Percentiles rank a stretch among this genome's conserved stretches.
Evolutionary conservation across 2,888 invertebrate genomes (phyloP).

Genomic region (Isoperla grammatica): DNA sequence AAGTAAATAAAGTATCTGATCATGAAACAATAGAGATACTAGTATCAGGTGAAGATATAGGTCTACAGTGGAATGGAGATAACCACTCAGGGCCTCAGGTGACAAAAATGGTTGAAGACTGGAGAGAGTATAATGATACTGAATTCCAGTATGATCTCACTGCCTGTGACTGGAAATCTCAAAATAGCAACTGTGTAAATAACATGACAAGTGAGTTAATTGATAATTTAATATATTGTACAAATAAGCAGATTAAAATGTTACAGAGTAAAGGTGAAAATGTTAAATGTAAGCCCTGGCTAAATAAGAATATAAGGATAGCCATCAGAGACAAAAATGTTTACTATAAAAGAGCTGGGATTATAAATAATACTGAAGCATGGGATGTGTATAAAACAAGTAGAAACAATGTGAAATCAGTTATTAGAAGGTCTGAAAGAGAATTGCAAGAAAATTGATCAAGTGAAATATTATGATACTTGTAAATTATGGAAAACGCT

Average conservation of each 20-base stretch:
- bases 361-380: background rate
- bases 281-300: background rate
- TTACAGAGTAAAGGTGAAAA: background rate
- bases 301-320: background rate
- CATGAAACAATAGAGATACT: too few relatives aligned
- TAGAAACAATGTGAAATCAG: background rate
- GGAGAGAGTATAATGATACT: background rate
- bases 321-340: background rate
- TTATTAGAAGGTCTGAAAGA: background rate
- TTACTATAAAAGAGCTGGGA: background rate
- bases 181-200: background rate
- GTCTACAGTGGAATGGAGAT: too few relatives aligned
- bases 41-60: too few relatives aligned
- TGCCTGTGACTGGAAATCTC: background rate
- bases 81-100: too few relatives aligned
- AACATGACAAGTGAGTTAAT: background rate
- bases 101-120: background rate
- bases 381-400: background rate
- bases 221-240: background rate
- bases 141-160: background rate
- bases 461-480: background rate
- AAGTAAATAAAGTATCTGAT: too few relatives aligned
- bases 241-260: background rate
- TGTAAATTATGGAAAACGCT: background rate
- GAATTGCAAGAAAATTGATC: background rate